Evolutionary conservation across 2,888 invertebrate genomes (phyloP).

Genomic region (Tipula lateralis): DNA sequence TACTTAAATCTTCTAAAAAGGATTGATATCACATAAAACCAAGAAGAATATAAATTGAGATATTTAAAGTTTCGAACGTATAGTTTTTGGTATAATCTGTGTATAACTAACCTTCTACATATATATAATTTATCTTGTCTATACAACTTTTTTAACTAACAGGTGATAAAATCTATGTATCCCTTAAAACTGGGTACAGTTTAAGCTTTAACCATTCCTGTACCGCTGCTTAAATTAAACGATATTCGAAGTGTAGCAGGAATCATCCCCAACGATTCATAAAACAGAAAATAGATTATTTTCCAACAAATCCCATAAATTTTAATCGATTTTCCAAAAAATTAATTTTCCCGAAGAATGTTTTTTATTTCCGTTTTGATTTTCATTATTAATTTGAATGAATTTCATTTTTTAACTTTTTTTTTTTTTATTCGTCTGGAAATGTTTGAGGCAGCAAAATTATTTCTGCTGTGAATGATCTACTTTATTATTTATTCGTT

Average conservation of each 20-base stretch:
- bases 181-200: no score
- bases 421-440: neutral
- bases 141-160: neutral
- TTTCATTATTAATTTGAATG: neutral
- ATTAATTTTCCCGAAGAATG: neutral
- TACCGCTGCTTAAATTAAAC: no score
- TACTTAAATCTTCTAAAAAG: neutral
- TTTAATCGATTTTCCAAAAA: neutral
- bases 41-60: neutral
- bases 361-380: neutral
- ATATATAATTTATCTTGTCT: neutral
- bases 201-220: neutral
- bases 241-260: no score
- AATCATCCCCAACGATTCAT: neutral
- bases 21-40: constrained; percentile 19
- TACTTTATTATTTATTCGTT: neutral
- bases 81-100: neutral
- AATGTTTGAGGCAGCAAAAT: neutral
- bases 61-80: neutral
- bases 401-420: no score
- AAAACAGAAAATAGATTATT: neutral
- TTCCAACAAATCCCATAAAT: neutral
- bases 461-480: neutral
- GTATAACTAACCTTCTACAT: neutral
- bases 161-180: neutral